Base-by-base conservation (phyloP, 92 coral and sea anemone species). In the Montipora capitata region DNA sequence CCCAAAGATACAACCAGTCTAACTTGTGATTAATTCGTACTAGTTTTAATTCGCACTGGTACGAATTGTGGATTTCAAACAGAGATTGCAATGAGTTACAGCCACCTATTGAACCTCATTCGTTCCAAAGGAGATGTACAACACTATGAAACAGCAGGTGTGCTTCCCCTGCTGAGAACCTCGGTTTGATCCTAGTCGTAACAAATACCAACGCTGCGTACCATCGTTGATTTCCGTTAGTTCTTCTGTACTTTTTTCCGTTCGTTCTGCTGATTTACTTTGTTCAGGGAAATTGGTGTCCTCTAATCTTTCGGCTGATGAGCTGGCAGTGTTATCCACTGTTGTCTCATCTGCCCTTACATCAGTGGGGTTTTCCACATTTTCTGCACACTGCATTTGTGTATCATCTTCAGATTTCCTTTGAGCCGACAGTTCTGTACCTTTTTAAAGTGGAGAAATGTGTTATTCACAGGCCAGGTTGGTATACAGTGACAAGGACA, bases 351-450 rank as follows among this genome's bases (percentile, higher is more conserved):
- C 54, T 40, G 15, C 6, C 38, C 4, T 68, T 3, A 45, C 42
- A 14, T 43, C 87, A 20, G 7, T 43, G 45, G 13, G 7, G 18
- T 59, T 20, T 13, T 72, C 71, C 18, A 58, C 35, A 72, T 72
- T 35, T 62, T 83, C 79, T 10, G 79, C 72, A 72, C 52, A 5
- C 6, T 72, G 75, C 16, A 1, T 70, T 14, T 62, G 87, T 0
- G 44, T 44, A n/a, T 5, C 63, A 18, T 58, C 79, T 20, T 83
- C 87, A 18, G 61, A 59, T 72, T 83, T 79, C n/a, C 35, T 83
- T 61, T 83, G 72, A 5, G 52, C 7, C 11, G 73, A 83, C 20
- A 42, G 49, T 6, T 72, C 78, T 54, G 7, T 49, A 5, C 81
- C 17, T 40, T 83, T 61, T 72, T 45, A 1, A 82, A 20, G 42